Conservation (phyloP, 2,888 invertebrate species). For the Sphecodes monilicornis region DNA sequence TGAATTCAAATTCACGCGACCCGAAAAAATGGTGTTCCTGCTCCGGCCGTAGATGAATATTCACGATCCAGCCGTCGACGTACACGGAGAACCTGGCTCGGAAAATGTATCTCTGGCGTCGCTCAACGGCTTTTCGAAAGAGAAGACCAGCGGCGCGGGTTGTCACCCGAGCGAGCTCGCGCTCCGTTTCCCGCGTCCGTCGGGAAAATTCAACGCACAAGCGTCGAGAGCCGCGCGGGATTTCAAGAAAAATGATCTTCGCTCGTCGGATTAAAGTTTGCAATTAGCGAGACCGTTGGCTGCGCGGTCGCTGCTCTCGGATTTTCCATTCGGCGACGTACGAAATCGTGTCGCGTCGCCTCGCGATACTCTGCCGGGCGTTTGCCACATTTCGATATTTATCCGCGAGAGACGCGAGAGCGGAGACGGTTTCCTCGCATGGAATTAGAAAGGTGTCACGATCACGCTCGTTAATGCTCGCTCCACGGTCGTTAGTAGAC, state of each 20-base stretch:
- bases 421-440: slow-evolving; percentile 6
- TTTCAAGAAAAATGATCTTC: background rate
- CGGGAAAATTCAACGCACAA: slow-evolving; percentile 8
- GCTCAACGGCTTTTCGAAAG: slow-evolving; percentile 48
- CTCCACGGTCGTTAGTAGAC: slow-evolving; percentile 38
- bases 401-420: background rate
- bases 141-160: slow-evolving; percentile 17
- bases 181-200: slow-evolving; percentile 7
- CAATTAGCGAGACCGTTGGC: background rate
- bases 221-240: background rate
- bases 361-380: background rate
- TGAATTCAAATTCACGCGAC: background rate
- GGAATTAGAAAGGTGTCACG: slow-evolving; percentile 42
- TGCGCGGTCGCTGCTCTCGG: background rate
- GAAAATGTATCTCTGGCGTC: slow-evolving; percentile 20
- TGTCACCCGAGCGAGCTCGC: slow-evolving; percentile 19
- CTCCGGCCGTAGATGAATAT: slow-evolving; percentile 66
- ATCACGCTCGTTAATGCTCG: slow-evolving; percentile 36
- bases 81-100: slow-evolving; percentile 6
- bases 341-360: background rate
- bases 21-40: slow-evolving; percentile 29
- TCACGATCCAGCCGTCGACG: slow-evolving; percentile 43
- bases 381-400: slow-evolving; percentile 1
- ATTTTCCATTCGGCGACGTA: background rate
- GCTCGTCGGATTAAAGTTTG: slow-evolving; percentile 1